A percentile compares a stretch with the other conserved stretches of the same genome.
phyloP scores from a whole-genome alignment of 2,888 invertebrate species.

The Pachydiplax longipennis region DNA sequence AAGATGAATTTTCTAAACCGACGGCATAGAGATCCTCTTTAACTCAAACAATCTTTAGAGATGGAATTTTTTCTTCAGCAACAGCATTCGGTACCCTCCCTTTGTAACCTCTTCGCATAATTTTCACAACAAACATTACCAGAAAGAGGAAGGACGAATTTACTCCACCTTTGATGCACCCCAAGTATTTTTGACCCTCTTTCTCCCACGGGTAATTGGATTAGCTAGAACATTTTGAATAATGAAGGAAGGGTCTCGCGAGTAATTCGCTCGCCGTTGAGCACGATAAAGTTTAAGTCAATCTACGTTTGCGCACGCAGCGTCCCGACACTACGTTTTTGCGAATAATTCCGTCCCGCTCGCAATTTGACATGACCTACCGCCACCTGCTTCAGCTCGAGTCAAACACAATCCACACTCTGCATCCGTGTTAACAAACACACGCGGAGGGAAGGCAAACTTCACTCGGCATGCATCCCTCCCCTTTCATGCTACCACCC shows the following conservation, averaged over 20 bases:
- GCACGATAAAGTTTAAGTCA: background rate
- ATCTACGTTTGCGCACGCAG: background rate
- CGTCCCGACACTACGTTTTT: background rate
- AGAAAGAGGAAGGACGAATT: no score
- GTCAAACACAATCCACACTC: background rate
- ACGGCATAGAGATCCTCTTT: no score
- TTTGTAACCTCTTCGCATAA: no score
- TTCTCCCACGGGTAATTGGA: no score
- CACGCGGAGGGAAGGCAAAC: background rate
- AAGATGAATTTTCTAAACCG: no score
- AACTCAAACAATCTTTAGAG: no score
- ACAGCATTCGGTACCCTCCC: no score
- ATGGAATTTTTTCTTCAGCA: no score
- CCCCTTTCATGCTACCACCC: background rate
- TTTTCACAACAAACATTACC: no score
- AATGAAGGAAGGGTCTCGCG: background rate
- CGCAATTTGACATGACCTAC: background rate
- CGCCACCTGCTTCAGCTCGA: background rate
- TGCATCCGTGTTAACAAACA: background rate
- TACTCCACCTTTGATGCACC: no score
- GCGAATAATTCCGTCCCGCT: background rate
- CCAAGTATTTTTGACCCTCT: no score
- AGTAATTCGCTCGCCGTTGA: background rate
- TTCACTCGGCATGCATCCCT: background rate
- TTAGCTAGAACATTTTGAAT: background rate